Conservation (phyloP, 2,113 vertebrate species). For the Callochromis pleurospilus region DNA sequence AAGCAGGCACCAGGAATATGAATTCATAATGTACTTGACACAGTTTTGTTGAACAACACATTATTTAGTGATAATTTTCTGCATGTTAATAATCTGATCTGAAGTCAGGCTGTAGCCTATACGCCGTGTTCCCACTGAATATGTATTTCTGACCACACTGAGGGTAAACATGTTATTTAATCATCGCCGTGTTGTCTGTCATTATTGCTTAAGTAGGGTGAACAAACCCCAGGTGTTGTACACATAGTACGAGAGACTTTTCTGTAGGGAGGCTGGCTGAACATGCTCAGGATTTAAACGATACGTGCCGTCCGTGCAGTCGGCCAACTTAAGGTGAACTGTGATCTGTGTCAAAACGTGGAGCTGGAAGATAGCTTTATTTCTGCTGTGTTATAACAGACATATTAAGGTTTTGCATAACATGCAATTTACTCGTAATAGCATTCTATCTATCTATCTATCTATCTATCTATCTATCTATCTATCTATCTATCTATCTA, state of each 20-base stretch:
- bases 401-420: background rate
- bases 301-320: constrained; percentile 12
- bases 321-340: constrained; percentile 34
- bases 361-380: background rate
- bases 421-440: background rate
- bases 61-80: constrained; percentile 66
- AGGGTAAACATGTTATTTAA: constrained; percentile 72
- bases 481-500: background rate
- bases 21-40: constrained; percentile 72
- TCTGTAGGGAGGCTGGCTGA: background rate
- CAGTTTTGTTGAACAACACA: constrained; percentile 70
- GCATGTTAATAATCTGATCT: constrained; percentile 64
- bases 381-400: background rate
- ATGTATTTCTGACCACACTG: constrained; percentile 54
- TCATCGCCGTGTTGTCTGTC: constrained; percentile 49
- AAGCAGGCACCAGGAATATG: constrained; percentile 61
- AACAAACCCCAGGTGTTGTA: constrained; percentile 51
- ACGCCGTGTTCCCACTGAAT: constrained; percentile 71
- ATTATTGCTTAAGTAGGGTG: constrained; percentile 53
- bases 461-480: background rate
- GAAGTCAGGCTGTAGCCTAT: constrained; percentile 56
- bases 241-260: constrained; percentile 40
- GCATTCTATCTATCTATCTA: background rate
- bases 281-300: constrained; percentile 32
- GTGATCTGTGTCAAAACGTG: constrained; percentile 48